These are phyloP conservation scores for Gonioctena quinquepunctata DNA, from an alignment of 1,140 invertebrate species.

Conservation along the genomic window DNA sequence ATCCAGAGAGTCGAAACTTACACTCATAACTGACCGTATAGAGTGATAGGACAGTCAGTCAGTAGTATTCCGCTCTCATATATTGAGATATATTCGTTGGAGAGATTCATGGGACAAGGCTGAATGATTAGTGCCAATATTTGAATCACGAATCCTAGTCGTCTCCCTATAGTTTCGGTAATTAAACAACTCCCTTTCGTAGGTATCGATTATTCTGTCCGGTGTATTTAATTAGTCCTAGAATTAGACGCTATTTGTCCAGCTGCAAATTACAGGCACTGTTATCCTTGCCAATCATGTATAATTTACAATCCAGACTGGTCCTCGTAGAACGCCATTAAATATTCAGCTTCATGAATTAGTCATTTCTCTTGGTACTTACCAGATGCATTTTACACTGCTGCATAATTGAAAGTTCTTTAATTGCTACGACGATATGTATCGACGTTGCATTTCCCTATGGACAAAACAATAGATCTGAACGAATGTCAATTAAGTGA, in stretches of 20 bases:
- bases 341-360: slow-evolving; percentile 33
- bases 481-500: no score
- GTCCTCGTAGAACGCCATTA: slow-evolving; percentile 25
- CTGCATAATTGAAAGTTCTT: slow-evolving; percentile 12
- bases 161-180: not conserved
- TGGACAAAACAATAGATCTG: not conserved
- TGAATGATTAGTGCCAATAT: not conserved
- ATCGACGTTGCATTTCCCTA: not conserved
- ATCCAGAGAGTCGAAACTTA: no score
- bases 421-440: slow-evolving; percentile 8
- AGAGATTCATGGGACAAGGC: no score
- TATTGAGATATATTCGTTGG: no score
- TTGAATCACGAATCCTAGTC: not conserved
- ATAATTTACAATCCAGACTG: slow-evolving; percentile 40
- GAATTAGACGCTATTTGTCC: slow-evolving; percentile 50
- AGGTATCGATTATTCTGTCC: slow-evolving; percentile 44
- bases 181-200: slow-evolving; percentile 27
- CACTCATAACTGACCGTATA: no score
- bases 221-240: slow-evolving; percentile 47
- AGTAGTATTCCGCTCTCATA: no score
- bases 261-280: slow-evolving; percentile 43
- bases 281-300: slow-evolving; percentile 48
- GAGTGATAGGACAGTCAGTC: no score
- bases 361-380: slow-evolving; percentile 14
- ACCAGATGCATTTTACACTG: slow-evolving; percentile 9